Conservation (phyloP, 2,797 vertebrate species). For the Coreius guichenoti region DNA sequence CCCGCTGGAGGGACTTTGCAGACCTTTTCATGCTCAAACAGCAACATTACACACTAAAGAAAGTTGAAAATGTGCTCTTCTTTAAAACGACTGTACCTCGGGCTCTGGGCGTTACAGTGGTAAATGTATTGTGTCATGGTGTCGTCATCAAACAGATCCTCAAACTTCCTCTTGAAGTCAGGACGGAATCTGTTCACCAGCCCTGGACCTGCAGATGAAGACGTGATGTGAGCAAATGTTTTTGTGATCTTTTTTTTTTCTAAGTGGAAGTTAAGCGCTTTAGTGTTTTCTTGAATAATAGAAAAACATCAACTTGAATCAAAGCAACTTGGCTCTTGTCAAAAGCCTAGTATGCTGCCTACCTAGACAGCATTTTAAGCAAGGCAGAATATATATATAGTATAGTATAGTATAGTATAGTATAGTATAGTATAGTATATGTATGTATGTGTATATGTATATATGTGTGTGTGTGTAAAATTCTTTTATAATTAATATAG, state of each 20-base stretch:
- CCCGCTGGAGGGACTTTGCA: no score
- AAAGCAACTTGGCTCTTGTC: neutral
- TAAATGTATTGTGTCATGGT: constrained; percentile 93
- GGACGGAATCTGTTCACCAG: constrained; percentile 89
- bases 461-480: no score
- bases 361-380: neutral
- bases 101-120: constrained; percentile 92
- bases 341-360: neutral
- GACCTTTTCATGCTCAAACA: neutral
- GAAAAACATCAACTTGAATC: neutral
- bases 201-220: constrained; percentile 79
- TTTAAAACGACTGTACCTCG: constrained; percentile 76
- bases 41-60: neutral
- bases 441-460: no score
- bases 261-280: neutral
- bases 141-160: constrained; percentile 90
- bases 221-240: neutral
- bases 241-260: neutral
- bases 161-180: constrained; percentile 90
- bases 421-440: no score
- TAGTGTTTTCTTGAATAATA: neutral
- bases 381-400: no score
- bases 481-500: no score
- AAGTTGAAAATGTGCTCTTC: neutral
- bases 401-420: no score